Evolutionary conservation across 2,113 vertebrate genomes (phyloP), one percentile per base, ranked within the genome.

Genomic region (Ceuthmochares aereus): DNA sequence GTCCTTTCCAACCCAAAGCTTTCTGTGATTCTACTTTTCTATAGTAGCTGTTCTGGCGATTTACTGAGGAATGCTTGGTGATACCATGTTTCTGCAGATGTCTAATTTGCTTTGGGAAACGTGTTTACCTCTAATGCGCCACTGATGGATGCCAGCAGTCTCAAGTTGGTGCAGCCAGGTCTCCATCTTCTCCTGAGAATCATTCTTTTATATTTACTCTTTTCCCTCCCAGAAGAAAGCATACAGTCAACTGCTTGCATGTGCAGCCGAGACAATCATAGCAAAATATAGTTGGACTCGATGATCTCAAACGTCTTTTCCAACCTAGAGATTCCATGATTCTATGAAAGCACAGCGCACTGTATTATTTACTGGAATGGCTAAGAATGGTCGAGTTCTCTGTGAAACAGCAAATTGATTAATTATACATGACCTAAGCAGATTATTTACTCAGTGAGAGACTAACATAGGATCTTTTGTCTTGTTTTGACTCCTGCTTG

Each of bases 371-470:
- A 67, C 83, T 86, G 73, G 69, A 86, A 95, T 75, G 78, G 87
- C 81, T 32, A 42, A 83, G 67, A 54, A 27, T 75, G 90, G 87
- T 62, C 26, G 81, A 92, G 75, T 73, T 64, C 73, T 73, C 55
- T 23, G 36, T 18, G 59, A 72, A 98, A 95, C 25, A 88, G 69
- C 94, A 96, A 92, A 89, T 51, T 97, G 95, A 96, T 97, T 97
- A 97, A 97, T 96, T 96, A 95, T 90, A 88, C 85, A 87, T 92
- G 90, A 86, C 78, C 36, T 73, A 49, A 86, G 88, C 91, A 95
- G 95, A 93, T 92, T 96, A 96, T 98, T 98, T 97, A 96, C 95
- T 92, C 96, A 89, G 91, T 29, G 59, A 96, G 95, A 93, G 87
- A 90, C 64, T 67, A 67, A 72, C 76, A 60, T 42, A 45, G 91